phyloP scores from a whole-genome alignment of 2,888 invertebrate species.

The Pandemis cinnamomeana region DNA sequence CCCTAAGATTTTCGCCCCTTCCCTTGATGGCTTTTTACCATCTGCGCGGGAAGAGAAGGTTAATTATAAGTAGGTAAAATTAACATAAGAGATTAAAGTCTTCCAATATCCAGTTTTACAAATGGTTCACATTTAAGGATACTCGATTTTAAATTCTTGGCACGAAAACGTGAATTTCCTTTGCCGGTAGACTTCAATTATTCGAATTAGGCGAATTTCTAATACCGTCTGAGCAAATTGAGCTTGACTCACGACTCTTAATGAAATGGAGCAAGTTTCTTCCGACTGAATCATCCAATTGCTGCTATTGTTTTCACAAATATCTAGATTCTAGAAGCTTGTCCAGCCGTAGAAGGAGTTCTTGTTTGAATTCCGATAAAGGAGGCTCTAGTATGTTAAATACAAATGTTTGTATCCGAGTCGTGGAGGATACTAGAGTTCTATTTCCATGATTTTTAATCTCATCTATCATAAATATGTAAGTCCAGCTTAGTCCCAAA shows the following conservation, averaged over 20 bases:
- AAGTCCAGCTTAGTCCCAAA: too few species aligned
- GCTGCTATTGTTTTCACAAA: constrained; percentile 3
- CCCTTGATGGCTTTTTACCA: too few species aligned
- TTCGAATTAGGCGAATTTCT: constrained; percentile 40
- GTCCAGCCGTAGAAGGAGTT: too few species aligned
- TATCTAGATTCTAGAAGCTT: not conserved
- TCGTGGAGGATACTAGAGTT: too few species aligned
- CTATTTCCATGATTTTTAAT: too few species aligned
- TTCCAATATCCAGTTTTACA: not conserved
- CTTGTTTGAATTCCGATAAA: too few species aligned
- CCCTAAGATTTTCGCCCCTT: too few species aligned
- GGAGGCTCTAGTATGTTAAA: too few species aligned
- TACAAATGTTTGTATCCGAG: too few species aligned
- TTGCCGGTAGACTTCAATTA: constrained; percentile 35
- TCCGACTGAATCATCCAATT: constrained; percentile 32
- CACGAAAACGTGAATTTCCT: constrained; percentile 36
- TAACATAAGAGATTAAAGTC: not conserved
- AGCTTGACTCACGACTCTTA: constrained; percentile 29
- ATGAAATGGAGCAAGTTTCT: constrained; percentile 34
- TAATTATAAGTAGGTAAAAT: too few species aligned
- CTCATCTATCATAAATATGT: too few species aligned
- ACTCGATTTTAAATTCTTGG: constrained; percentile 7
- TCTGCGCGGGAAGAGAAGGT: too few species aligned
- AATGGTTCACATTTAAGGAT: not conserved
- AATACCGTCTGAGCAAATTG: constrained; percentile 33